Evolutionary conservation across 2,797 vertebrate species (phyloP).

Genomic region (Gouania willdenowi): DNA sequence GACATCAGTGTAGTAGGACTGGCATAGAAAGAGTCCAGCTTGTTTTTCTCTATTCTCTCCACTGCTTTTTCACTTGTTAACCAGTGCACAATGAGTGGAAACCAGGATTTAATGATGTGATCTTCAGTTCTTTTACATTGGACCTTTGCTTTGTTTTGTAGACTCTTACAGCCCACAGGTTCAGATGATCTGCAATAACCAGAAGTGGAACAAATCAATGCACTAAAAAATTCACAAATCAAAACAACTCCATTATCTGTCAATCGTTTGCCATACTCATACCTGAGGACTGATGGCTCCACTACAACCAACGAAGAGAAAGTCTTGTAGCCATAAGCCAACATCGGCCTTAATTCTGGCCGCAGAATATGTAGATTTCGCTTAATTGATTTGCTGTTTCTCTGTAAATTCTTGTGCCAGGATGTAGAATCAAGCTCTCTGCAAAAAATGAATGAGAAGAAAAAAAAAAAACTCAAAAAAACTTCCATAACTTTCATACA

Average conservation of each 20-base stretch:
- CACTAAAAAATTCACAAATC: too few species aligned
- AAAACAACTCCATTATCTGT: not conserved
- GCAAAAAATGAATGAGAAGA: constrained; percentile 17
- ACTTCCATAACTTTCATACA: too few species aligned
- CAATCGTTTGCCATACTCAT: constrained; percentile 64
- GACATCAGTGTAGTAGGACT: constrained; percentile 87
- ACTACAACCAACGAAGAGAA: constrained; percentile 79
- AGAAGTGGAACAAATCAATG: not conserved
- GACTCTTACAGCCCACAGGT: constrained; percentile 78
- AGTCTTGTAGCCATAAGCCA: constrained; percentile 79
- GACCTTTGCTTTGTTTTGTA: constrained; percentile 79
- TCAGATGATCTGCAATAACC: constrained; percentile 73
- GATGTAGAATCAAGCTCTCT: constrained; percentile 80
- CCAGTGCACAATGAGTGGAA: constrained; percentile 80
- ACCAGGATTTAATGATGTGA: constrained; percentile 85
- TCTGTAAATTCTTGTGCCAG: constrained; percentile 77
- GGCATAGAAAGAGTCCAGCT: constrained; percentile 81
- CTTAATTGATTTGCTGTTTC: constrained; percentile 70
- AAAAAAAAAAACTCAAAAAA: not conserved
- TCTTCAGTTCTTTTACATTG: constrained; percentile 82
- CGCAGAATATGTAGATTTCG: constrained; percentile 83
- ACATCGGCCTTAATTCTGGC: constrained; percentile 79
- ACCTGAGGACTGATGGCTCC: constrained; percentile 86
- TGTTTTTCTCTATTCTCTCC: constrained; percentile 70
- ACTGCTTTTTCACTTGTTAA: constrained; percentile 75